Conservation (phyloP, 2,113 vertebrate species). For the Brachypodius melanocephalos region DNA sequence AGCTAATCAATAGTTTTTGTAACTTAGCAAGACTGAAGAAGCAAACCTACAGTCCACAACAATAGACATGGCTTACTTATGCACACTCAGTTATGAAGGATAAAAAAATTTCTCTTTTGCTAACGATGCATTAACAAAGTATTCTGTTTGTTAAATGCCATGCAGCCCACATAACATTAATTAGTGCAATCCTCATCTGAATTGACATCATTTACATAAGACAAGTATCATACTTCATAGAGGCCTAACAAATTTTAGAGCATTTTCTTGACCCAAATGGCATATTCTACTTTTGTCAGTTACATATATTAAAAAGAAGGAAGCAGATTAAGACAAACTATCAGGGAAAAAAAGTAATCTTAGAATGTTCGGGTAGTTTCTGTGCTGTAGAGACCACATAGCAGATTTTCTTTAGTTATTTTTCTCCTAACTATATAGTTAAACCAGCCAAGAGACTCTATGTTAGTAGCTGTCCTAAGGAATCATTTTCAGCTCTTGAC, state of each 20-base stretch:
- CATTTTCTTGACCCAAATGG: background rate
- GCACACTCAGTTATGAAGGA: background rate
- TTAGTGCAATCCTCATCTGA: background rate
- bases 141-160: background rate
- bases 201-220: background rate
- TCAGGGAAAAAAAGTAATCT: background rate
- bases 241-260: background rate
- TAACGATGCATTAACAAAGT: background rate
- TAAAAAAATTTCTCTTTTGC: background rate
- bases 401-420: conserved; percentile 60
- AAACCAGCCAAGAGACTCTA: conserved; percentile 55
- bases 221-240: background rate
- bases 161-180: background rate
- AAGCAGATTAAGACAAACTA: background rate
- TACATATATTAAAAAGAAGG: background rate
- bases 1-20: background rate
- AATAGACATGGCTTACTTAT: background rate
- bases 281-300: background rate
- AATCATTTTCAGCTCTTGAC: conserved; percentile 64
- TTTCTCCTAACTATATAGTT: conserved; percentile 20
- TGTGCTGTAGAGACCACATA: conserved; percentile 23
- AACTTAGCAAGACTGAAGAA: background rate
- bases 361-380: background rate
- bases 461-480: conserved; percentile 47
- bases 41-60: background rate